These are phyloP conservation scores for Drosophila multiciliata DNA, from an alignment of 2,888 invertebrate genomes.

Conservation along the genomic window DNA sequence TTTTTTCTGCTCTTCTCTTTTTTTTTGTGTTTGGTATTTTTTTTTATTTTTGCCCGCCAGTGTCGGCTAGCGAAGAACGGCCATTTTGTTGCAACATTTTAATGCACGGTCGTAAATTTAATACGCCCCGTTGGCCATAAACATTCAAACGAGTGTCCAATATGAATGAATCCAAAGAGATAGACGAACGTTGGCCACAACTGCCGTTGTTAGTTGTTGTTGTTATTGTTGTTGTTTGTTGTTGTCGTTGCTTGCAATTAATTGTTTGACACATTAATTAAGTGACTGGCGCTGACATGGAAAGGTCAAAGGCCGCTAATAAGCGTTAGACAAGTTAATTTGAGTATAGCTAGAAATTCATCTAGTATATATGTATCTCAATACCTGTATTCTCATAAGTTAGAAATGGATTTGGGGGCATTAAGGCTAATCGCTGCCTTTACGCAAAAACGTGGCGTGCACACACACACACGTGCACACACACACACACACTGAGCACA, in stretches of 20 bases:
- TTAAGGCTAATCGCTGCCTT: conserved; percentile 66
- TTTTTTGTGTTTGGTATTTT: not conserved
- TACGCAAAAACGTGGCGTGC: conserved; percentile 41
- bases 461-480: not conserved
- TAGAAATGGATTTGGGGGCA: conserved; percentile 59
- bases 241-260: conserved; percentile 58
- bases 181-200: conserved; percentile 44
- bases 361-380: conserved; percentile 1
- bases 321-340: conserved; percentile 76
- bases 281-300: conserved; percentile 66
- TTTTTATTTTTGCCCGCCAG: conserved; percentile 32
- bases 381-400: conserved; percentile 39
- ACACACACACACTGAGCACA: not conserved
- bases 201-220: conserved; percentile 18
- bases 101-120: conserved; percentile 78
- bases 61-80: conserved; percentile 42
- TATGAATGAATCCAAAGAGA: conserved; percentile 72
- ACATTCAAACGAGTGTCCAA: conserved; percentile 65
- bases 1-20: conserved; percentile 8
- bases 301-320: conserved; percentile 75
- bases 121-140: conserved; percentile 78
- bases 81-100: conserved; percentile 81
- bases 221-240: not conserved
- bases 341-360: conserved; percentile 38
- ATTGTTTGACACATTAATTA: conserved; percentile 75